Evolutionary conservation across 2,888 invertebrate genomes (phyloP).

Genomic region (Plebejus argus): DNA sequence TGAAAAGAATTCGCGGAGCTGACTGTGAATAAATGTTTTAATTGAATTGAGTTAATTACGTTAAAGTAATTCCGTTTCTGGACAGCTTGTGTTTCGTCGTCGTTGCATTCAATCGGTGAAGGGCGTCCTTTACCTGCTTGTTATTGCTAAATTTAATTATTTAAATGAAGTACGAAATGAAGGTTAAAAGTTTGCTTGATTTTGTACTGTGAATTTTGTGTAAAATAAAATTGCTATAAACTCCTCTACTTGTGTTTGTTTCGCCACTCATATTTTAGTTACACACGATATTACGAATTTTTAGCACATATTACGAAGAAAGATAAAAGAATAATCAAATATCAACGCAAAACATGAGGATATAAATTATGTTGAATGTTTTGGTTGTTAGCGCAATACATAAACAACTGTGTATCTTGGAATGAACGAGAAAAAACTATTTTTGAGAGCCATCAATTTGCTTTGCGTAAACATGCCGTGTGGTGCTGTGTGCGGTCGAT

Average conservation of each 20-base stretch:
- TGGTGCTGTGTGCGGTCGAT: neutral
- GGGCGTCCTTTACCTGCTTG: neutral
- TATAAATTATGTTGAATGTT: neutral
- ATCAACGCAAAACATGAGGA: neutral
- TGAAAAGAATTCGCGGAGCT: neutral
- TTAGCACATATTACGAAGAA: neutral
- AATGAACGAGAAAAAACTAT: constrained; percentile 2
- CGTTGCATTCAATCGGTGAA: neutral
- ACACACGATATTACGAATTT: no score
- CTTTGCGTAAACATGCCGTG: constrained; percentile 19
- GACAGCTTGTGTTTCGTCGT: neutral
- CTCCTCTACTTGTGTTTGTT: neutral
- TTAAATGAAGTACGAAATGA: neutral
- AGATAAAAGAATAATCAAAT: neutral
- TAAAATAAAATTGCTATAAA: neutral
- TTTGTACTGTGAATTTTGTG: neutral
- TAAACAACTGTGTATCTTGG: neutral
- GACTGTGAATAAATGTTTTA: constrained; percentile 1
- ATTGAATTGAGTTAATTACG: constrained; percentile 12
- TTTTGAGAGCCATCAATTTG: constrained; percentile 24
- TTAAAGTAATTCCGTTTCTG: constrained; percentile 2
- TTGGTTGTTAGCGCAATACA: neutral
- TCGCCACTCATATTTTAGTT: neutral
- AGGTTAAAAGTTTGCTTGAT: neutral
- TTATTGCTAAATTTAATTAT: neutral